Evolutionary conservation across 2,113 vertebrate species (phyloP).

Genomic region (Brachyhypopomus gauderio): DNA sequence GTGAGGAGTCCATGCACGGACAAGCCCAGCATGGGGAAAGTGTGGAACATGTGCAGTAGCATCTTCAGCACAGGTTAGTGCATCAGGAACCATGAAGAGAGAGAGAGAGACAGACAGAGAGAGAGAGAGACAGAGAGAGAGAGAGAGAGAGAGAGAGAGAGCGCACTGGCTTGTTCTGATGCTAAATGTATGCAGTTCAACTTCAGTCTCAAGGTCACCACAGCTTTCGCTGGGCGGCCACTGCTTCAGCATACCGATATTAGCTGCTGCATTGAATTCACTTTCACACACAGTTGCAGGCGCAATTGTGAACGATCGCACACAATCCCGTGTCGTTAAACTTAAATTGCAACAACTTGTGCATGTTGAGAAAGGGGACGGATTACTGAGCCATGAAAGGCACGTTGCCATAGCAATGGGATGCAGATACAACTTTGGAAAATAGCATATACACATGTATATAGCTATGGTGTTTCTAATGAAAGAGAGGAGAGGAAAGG

Average conservation of each 20-base stretch:
- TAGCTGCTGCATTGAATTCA: constrained; percentile 12
- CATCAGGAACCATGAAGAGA: neutral
- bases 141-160: no score
- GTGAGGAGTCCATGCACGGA: constrained; percentile 78
- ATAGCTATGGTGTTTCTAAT: constrained; percentile 62
- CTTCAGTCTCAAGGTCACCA: constrained; percentile 46
- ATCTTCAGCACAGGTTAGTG: constrained; percentile 72
- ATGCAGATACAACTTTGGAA: constrained; percentile 59
- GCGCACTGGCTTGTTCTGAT: constrained; percentile 36
- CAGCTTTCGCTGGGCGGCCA: constrained; percentile 5
- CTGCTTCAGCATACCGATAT: constrained; percentile 47
- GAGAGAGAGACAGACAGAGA: no score
- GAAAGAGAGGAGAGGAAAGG: constrained; percentile 50
- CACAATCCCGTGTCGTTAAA: neutral
- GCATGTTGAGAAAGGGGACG: constrained; percentile 5
- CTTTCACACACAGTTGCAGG: neutral
- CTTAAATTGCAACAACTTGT: neutral
- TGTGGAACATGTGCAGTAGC: constrained; percentile 84
- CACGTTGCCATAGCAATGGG: constrained; percentile 49
- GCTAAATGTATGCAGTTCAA: constrained; percentile 57
- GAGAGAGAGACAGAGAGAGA: no score
- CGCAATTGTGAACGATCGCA: constrained; percentile 24
- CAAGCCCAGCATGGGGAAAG: constrained; percentile 79
- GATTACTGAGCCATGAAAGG: constrained; percentile 61
- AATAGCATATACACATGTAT: constrained; percentile 52